Conservation (phyloP, 2,888 invertebrate genomes). For the Nemapogon koenigi region DNA sequence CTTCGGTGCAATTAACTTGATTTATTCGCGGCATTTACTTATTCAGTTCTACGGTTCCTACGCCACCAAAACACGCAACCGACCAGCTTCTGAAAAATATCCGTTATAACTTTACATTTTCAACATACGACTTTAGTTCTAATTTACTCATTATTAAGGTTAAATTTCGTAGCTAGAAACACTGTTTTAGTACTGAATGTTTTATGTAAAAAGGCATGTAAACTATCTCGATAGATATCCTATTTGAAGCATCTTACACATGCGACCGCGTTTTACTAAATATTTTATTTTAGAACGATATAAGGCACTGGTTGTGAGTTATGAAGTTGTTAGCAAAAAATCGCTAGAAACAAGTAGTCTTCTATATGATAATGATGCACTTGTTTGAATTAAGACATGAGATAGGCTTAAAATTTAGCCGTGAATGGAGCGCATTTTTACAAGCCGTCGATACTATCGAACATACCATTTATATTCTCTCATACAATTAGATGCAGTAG, state of each 20-base stretch:
- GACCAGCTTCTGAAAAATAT: conserved; percentile 24
- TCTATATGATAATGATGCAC: conserved; percentile 26
- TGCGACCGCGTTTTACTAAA: conserved; percentile 36
- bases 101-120: conserved; percentile 20
- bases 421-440: too few species aligned
- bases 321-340: conserved; percentile 30
- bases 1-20: conserved; percentile 62
- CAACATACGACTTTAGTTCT: conserved; percentile 19
- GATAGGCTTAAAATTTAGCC: too few species aligned
- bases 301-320: conserved; percentile 26
- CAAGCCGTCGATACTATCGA: too few species aligned
- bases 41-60: conserved; percentile 55
- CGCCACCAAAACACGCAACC: conserved; percentile 42
- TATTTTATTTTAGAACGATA: conserved; percentile 26
- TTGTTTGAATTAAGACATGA: background rate
- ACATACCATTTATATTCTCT: too few species aligned
- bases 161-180: background rate
- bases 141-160: conserved; percentile 10
- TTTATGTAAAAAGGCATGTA: conserved; percentile 21
- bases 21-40: conserved; percentile 61
- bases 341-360: conserved; percentile 6
- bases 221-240: conserved; percentile 34
- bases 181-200: conserved; percentile 18
- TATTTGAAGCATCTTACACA: conserved; percentile 34
- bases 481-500: too few species aligned